Evolutionary conservation across 1,140 invertebrate genomes (phyloP).

Genomic region (Eupristina koningsbergeri): DNA sequence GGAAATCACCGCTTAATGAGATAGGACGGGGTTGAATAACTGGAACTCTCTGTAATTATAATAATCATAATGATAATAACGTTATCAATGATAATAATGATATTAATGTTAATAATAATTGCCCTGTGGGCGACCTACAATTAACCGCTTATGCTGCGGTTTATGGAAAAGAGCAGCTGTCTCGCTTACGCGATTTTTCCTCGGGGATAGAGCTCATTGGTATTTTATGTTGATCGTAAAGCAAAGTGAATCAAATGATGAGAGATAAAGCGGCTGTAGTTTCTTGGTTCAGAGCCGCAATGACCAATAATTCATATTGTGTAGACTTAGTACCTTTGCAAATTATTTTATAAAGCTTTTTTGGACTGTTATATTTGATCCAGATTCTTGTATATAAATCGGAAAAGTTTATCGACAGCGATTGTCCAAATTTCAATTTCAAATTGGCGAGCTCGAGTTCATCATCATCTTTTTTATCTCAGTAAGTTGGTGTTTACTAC

Average conservation of each 20-base stretch:
- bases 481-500: too few species aligned
- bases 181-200: not conserved
- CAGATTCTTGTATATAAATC: not conserved
- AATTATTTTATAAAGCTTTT: not conserved
- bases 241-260: not conserved
- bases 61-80: too few species aligned
- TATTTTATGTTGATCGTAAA: constrained; percentile 28
- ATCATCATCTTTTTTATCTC: too few species aligned
- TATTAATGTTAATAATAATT: too few species aligned
- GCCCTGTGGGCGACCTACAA: constrained; percentile 50
- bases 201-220: constrained; percentile 2
- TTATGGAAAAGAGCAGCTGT: constrained; percentile 44
- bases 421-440: too few species aligned
- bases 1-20: not conserved
- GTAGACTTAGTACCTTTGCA: not conserved
- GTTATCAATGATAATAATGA: too few species aligned
- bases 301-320: constrained; percentile 1
- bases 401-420: too few species aligned
- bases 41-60: not conserved
- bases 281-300: too few species aligned
- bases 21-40: not conserved
- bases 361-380: not conserved
- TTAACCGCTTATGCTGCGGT: constrained; percentile 71
- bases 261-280: too few species aligned
- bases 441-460: too few species aligned